Evolutionary conservation across 2,888 invertebrate species (phyloP), one percentile per base, ranked within the genome.

Genomic region (Gymnoscelis rufifasciata): DNA sequence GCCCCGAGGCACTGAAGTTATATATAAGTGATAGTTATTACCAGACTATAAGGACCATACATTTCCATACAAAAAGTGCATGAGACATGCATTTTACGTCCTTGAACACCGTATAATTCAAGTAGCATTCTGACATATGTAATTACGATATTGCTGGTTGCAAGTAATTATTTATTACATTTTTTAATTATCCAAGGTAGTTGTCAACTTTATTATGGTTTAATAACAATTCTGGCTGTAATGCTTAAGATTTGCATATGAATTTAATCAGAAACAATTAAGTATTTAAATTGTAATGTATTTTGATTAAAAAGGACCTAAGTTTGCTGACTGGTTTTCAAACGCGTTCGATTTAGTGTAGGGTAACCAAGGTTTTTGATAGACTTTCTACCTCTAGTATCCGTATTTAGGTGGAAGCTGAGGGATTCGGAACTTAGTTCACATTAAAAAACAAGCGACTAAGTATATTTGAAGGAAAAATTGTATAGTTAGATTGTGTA

Each of bases 61-160:
- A 19, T 19, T 19, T 24, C 33, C 38, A 14, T 38, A 27, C 10
- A 8, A 23, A 8, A 7, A 12, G 15, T 8, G 6, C 23, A 23
- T 33, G 24, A 28, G 11, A 23, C 29, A n/a, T 39, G 29, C 19
- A 12, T 27, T 48, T 36, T 44, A 35, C 36, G 30, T 41, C 15
- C 6, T 28, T 24, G 14, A 26, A 36, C 7, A 29, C 35, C 24
- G 29, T 49, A 40, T 36, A 30, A 44, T 42, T 39, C 45, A 27
- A 30, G 49, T 41, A 41, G 44, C 42, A 24, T 45, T 49, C 39
- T 50, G 50, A 50, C 45, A 46, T 50, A 31, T 36, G 29, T 13
- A 50, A 50, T 45, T 50, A 50, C 38, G 41, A 41, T 50, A 42
- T 45, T 38, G 35, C 42, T 23, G 45, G 42, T 35, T 35, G 7